A percentile compares a stretch with the other conserved stretches of the same genome.
These are phyloP conservation scores for Galbula dea DNA, from an alignment of 2,113 vertebrate species.

Conservation along the genomic window DNA sequence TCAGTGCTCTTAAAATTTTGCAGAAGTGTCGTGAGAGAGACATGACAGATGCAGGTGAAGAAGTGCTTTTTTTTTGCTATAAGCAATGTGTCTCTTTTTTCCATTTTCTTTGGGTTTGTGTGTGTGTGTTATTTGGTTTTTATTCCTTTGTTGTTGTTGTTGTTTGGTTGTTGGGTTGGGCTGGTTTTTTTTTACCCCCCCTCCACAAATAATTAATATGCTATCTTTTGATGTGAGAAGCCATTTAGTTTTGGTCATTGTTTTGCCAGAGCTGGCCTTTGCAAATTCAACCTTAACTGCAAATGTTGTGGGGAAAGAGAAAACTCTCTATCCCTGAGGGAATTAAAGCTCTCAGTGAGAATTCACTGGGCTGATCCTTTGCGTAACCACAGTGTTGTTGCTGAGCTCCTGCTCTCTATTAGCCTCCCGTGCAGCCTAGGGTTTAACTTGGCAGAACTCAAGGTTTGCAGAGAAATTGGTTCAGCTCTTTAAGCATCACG, in stretches of 20 bases:
- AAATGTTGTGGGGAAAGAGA: conserved; percentile 21
- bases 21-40: not conserved
- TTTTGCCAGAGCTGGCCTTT: not conserved
- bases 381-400: conserved; percentile 58
- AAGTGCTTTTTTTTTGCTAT: not conserved
- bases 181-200: not conserved
- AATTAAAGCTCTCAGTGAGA: conserved; percentile 53
- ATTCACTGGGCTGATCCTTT: conserved; percentile 48
- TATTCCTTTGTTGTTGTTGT: not conserved
- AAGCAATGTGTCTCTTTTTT: not conserved
- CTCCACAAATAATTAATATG: not conserved
- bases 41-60: not conserved
- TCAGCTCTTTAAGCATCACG: conserved; percentile 51
- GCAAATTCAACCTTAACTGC: not conserved
- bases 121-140: too few relatives aligned
- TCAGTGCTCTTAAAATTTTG: not conserved
- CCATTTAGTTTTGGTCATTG: not conserved
- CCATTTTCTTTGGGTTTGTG: not conserved
- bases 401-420: conserved; percentile 60
- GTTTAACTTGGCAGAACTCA: conserved; percentile 61
- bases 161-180: too few relatives aligned
- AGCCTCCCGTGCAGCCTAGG: conserved; percentile 44
- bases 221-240: not conserved
- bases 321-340: conserved; percentile 43
- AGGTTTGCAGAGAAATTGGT: conserved; percentile 60